Evolutionary conservation across 2,113 vertebrate species (phyloP).

Genomic region (Porphyrio hochstetteri): DNA sequence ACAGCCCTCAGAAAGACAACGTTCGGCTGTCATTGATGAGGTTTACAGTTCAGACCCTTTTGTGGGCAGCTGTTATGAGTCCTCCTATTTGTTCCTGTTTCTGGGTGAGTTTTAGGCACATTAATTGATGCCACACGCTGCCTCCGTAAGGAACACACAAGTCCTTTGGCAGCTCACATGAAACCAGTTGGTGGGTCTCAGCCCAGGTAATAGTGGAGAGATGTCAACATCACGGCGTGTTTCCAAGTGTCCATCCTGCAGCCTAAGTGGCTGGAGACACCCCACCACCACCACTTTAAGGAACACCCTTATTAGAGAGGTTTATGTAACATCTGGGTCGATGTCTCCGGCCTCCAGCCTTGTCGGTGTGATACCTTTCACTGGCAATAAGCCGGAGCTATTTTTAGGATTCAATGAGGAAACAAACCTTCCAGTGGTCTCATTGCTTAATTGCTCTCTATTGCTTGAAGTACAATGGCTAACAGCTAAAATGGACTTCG

Average conservation of each 20-base stretch:
- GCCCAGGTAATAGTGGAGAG: background rate
- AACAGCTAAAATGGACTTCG: slow-evolving; percentile 27
- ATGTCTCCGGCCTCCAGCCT: background rate
- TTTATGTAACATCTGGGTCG: background rate
- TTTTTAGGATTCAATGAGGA: background rate
- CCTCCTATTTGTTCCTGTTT: background rate
- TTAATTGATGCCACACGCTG: background rate
- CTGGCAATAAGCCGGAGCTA: background rate
- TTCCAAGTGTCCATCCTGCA: background rate
- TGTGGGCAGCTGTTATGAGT: background rate
- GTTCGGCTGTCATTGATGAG: background rate
- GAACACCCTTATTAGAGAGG: background rate
- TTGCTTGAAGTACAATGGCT: background rate
- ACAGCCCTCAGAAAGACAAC: background rate
- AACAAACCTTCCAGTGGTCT: slow-evolving; percentile 9
- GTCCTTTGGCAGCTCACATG: background rate
- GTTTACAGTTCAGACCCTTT: background rate
- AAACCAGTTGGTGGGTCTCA: background rate
- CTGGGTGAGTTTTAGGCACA: background rate
- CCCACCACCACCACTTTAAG: background rate
- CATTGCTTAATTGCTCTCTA: background rate
- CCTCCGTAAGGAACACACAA: background rate
- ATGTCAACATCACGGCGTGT: background rate
- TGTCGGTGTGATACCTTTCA: background rate
- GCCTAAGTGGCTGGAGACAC: background rate